These are phyloP conservation scores for Harpalus rufipes DNA, from an alignment of 2,888 invertebrate species.

Conservation along the genomic window DNA sequence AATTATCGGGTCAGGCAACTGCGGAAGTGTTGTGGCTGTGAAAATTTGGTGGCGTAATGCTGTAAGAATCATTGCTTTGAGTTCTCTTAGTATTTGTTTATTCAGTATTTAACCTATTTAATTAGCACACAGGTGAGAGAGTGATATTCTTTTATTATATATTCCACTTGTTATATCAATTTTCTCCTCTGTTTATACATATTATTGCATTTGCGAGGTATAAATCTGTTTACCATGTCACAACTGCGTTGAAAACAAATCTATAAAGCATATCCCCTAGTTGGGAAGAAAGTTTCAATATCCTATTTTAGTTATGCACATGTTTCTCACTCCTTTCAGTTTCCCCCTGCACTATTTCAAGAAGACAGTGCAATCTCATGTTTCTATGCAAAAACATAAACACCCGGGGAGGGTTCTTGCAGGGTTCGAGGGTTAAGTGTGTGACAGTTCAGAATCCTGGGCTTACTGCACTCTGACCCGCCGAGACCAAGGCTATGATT, in stretches of 20 bases:
- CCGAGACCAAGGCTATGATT: slow-evolving; percentile 21
- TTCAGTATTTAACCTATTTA: too few species aligned
- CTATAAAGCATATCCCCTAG: neutral
- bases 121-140: too few species aligned
- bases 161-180: neutral
- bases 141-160: too few species aligned
- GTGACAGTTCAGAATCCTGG: slow-evolving; percentile 39
- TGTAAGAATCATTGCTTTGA: too few species aligned
- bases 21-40: too few species aligned
- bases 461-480: slow-evolving; percentile 30
- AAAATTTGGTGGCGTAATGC: too few species aligned
- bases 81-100: too few species aligned
- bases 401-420: slow-evolving; percentile 4
- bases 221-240: neutral
- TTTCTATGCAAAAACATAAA: slow-evolving; percentile 49
- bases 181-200: neutral
- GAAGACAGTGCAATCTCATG: slow-evolving; percentile 54
- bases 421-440: slow-evolving; percentile 33
- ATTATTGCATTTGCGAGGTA: neutral
- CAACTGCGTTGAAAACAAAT: neutral
- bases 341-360: slow-evolving; percentile 17
- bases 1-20: too few species aligned
- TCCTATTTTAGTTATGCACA: neutral
- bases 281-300: neutral
- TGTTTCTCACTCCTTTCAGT: neutral